Percentiles rank a stretch among this genome's conserved stretches.
These are phyloP conservation scores for Euzophera pinguis DNA, from an alignment of 2,888 invertebrate genomes.

Conservation along the genomic window DNA sequence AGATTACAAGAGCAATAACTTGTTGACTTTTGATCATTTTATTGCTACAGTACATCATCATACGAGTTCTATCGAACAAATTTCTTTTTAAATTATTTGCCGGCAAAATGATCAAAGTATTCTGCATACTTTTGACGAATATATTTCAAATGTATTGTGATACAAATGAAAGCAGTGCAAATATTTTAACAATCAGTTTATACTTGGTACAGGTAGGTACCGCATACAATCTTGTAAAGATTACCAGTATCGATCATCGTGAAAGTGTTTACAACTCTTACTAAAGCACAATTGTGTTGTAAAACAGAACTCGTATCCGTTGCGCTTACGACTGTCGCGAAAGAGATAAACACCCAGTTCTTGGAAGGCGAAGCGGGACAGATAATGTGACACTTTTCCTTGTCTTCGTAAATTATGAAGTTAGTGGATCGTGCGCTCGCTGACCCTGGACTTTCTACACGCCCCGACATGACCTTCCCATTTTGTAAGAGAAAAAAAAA, in stretches of 20 bases:
- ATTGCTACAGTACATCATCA: too few relatives aligned
- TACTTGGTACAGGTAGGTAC: too few relatives aligned
- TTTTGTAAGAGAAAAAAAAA: conserved; percentile 23
- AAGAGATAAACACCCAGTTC: not conserved
- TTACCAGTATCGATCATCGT: conserved; percentile 2
- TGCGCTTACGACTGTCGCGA: not conserved
- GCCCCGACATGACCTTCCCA: conserved; percentile 34
- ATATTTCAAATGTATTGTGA: too few relatives aligned
- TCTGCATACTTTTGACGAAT: too few relatives aligned
- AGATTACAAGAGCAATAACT: too few relatives aligned
- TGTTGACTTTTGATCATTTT: too few relatives aligned
- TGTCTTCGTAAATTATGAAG: conserved; percentile 5
- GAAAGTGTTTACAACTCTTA: conserved; percentile 1
- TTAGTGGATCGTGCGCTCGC: conserved; percentile 18
- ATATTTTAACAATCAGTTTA: too few relatives aligned
- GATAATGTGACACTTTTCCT: not conserved
- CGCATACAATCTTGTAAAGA: not conserved
- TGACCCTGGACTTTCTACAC: conserved; percentile 43
- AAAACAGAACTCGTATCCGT: not conserved
- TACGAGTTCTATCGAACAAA: too few relatives aligned
- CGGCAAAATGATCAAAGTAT: too few relatives aligned
- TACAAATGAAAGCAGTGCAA: too few relatives aligned
- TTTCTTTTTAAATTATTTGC: too few relatives aligned
- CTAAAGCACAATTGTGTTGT: not conserved
- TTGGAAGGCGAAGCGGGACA: not conserved